Evolutionary conservation across 2,113 vertebrate genomes (phyloP).

Genomic region (Psammodynastes pulverulentus): DNA sequence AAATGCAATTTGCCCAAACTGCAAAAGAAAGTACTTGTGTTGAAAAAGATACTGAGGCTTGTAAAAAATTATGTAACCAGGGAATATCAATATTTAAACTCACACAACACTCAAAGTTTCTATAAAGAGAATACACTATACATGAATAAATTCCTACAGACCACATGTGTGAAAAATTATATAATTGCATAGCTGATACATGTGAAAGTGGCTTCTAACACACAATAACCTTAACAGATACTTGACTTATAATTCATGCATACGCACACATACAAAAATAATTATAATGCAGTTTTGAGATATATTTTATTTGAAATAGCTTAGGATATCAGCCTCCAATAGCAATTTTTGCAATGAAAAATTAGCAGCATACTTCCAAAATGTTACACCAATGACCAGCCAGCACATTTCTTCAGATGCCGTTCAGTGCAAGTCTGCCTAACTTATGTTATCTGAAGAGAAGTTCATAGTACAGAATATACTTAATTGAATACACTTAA

Average conservation of each 20-base stretch:
- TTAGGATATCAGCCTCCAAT: background rate
- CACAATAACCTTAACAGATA: background rate
- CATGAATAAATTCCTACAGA: background rate
- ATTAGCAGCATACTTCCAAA: background rate
- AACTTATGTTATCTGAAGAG: background rate
- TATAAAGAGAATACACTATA: background rate
- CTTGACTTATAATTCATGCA: background rate
- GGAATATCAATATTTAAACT: background rate
- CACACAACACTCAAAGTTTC: slow-evolving; percentile 11
- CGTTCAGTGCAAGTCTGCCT: background rate
- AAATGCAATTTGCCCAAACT: background rate
- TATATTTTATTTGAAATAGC: background rate
- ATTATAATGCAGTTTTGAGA: background rate
- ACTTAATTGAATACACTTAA: background rate
- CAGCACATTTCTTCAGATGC: accelerated
- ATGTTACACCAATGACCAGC: background rate
- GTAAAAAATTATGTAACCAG: slow-evolving; percentile 20
- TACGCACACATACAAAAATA: background rate
- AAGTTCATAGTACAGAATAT: background rate
- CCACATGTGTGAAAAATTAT: background rate
- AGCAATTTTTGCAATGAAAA: background rate
- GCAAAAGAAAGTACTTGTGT: slow-evolving; percentile 12
- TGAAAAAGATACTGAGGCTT: slow-evolving; percentile 18
- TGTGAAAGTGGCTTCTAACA: background rate
- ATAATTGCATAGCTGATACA: background rate